Evolutionary conservation across 2,888 invertebrate genomes (phyloP).

Genomic region (Pterostichus madidus): DNA sequence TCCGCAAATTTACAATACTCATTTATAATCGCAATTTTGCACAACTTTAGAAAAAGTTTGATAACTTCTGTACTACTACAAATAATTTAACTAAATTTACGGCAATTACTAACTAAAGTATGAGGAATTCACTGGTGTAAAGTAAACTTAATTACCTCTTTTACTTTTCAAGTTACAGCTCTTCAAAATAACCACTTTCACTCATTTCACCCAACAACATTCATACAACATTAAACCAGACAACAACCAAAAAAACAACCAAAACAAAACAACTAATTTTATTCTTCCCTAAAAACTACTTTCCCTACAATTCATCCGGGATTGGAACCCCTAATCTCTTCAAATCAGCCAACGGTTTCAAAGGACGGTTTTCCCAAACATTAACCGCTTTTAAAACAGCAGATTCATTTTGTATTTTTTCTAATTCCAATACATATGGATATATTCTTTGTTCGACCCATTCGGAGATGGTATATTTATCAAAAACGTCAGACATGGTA

Average conservation of each 20-base stretch:
- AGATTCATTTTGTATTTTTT: conserved; percentile 80
- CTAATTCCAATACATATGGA: conserved; percentile 79
- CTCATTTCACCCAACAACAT: neutral
- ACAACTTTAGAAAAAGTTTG: too few species aligned
- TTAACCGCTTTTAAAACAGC: conserved; percentile 78
- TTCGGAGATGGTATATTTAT: conserved; percentile 81
- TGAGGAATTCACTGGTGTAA: too few species aligned
- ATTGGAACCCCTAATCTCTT: conserved; percentile 76
- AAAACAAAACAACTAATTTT: conserved; percentile 21
- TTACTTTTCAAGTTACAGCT: too few species aligned
- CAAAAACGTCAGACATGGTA: conserved; percentile 80
- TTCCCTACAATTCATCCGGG: conserved; percentile 68
- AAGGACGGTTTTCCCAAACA: conserved; percentile 82
- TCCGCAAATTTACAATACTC: too few species aligned
- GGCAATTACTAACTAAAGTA: too few species aligned
- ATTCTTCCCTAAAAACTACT: neutral
- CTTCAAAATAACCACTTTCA: too few species aligned
- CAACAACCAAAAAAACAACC: neutral
- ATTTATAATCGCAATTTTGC: too few species aligned
- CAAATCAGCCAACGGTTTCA: conserved; percentile 78
- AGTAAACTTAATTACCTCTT: too few species aligned
- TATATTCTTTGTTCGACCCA: conserved; percentile 85
- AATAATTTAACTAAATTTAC: too few species aligned
- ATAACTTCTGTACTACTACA: too few species aligned
- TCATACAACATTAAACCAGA: neutral